Evolutionary conservation across 2,113 vertebrate genomes (phyloP).

Genomic region (Coptodon bakossiorum): DNA sequence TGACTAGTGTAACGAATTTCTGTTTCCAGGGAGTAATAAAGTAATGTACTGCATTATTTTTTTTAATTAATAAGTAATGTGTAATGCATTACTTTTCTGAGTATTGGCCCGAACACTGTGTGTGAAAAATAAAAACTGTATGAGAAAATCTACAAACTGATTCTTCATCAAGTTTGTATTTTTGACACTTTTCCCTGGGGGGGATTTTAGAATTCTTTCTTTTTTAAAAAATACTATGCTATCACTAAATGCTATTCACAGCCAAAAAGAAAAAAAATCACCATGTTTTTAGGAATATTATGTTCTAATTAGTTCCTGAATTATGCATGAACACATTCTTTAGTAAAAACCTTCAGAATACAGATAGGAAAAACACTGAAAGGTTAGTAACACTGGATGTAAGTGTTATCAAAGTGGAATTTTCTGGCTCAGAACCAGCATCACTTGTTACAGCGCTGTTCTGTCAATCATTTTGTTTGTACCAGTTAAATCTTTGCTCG

Average conservation of each 20-base stretch:
- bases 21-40: not conserved
- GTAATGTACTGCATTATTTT: not conserved
- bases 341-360: not conserved
- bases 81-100: not conserved
- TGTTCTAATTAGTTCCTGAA: not conserved
- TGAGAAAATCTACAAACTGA: not conserved
- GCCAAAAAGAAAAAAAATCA: not conserved
- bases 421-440: not conserved
- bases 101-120: not conserved
- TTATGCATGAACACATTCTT: not conserved
- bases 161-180: not conserved
- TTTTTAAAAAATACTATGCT: not conserved
- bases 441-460: not conserved
- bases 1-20: not conserved
- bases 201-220: not conserved
- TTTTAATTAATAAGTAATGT: not conserved
- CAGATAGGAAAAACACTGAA: not conserved
- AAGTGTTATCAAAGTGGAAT: not conserved
- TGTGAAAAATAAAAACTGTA: not conserved
- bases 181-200: not conserved
- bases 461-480: not conserved
- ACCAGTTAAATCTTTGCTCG: not conserved
- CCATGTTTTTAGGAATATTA: not conserved
- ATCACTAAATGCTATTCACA: not conserved
- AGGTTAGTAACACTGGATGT: not conserved